Evolutionary conservation across 2,888 invertebrate genomes (phyloP).

Genomic region (Agrochola macilenta): DNA sequence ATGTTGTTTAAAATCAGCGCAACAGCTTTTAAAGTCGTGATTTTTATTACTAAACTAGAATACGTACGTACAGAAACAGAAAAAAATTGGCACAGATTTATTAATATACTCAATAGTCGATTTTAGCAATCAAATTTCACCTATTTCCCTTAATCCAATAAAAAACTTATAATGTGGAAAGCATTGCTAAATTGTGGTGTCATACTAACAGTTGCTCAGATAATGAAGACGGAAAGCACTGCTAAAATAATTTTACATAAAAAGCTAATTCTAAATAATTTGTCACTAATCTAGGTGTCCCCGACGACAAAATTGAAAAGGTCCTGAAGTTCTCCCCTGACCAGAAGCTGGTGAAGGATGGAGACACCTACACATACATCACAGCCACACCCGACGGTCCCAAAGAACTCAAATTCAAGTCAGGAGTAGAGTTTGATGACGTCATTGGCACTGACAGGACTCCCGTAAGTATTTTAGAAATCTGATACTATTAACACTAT

Average conservation of each 20-base stretch:
- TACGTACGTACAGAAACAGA: neutral
- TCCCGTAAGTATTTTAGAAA: slow-evolving; percentile 33
- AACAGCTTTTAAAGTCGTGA: too few species aligned
- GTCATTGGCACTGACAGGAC: slow-evolving; percentile 45
- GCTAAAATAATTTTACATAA: neutral
- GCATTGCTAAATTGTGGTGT: neutral
- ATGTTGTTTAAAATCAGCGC: too few species aligned
- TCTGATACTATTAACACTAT: too few species aligned
- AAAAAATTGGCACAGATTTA: neutral
- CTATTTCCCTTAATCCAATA: too few species aligned
- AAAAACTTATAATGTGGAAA: too few species aligned
- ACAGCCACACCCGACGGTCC: slow-evolving; percentile 46
- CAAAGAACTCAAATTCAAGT: slow-evolving; percentile 70
- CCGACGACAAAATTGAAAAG: slow-evolving; percentile 20
- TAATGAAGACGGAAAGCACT: neutral
- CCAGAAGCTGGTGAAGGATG: slow-evolving; percentile 69
- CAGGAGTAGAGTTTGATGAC: slow-evolving; percentile 76
- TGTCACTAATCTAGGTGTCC: slow-evolving; percentile 1
- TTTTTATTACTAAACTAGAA: neutral
- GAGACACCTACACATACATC: slow-evolving; percentile 71
- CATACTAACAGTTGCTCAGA: neutral
- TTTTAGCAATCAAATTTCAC: too few species aligned
- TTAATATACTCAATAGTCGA: neutral
- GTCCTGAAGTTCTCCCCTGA: slow-evolving; percentile 46
- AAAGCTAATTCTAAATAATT: neutral